Conservation (phyloP, 2,113 vertebrate species). For the Balaeniceps rex region DNA sequence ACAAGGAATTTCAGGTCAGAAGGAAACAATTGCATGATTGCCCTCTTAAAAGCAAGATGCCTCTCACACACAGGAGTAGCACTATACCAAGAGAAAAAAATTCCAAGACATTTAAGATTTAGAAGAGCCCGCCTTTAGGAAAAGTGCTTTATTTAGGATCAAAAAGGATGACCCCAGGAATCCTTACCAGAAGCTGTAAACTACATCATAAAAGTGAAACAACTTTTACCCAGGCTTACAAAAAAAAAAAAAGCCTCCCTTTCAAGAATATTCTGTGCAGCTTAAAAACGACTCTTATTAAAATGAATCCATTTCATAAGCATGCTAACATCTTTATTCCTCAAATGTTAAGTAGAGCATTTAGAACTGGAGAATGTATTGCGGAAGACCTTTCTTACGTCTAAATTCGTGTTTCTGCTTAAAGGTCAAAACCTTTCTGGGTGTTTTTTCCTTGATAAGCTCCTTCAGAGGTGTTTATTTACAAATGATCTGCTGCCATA, state of each 20-base stretch:
- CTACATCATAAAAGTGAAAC: not conserved
- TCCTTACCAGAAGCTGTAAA: constrained; percentile 10
- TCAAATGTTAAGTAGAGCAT: constrained; percentile 39
- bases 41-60: not conserved
- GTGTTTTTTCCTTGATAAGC: not conserved
- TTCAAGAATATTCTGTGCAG: not conserved
- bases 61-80: not conserved
- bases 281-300: not conserved
- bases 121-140: not conserved
- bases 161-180: constrained; percentile 4
- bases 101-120: not conserved
- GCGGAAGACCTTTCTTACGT: not conserved
- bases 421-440: constrained; percentile 34
- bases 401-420: constrained; percentile 16
- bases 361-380: not conserved
- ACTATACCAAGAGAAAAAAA: not conserved
- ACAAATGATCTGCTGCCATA: not conserved
- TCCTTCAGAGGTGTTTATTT: constrained; percentile 47
- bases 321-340: not conserved
- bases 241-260: not conserved
- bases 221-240: not conserved
- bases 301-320: constrained; percentile 24
- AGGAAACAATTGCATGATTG: not conserved
- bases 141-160: not conserved
- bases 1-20: not conserved